phyloP scores from a whole-genome alignment of 2,888 invertebrate species.

The Odontothrips loti region DNA sequence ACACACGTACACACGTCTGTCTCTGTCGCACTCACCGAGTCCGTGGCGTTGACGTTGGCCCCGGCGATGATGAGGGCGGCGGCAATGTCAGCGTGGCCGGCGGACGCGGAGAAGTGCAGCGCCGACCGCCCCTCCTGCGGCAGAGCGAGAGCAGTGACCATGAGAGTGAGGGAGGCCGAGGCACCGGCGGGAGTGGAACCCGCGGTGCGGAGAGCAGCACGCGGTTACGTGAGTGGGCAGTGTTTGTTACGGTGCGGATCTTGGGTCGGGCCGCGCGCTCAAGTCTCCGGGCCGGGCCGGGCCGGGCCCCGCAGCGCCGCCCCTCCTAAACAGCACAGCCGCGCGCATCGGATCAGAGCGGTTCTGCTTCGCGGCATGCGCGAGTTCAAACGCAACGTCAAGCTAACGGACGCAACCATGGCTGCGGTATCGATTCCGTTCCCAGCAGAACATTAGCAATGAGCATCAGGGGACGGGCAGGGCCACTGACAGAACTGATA shows the following conservation, averaged over 20 bases:
- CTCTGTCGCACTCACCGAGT: constrained; percentile 48
- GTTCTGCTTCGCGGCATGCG: too few species aligned
- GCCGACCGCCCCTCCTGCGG: constrained; percentile 50
- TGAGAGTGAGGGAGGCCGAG: too few species aligned
- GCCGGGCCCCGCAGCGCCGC: background rate
- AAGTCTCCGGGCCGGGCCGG: background rate
- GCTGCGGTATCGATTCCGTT: too few species aligned
- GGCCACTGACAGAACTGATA: too few species aligned
- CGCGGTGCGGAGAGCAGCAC: background rate
- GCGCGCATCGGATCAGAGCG: too few species aligned
- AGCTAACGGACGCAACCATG: too few species aligned
- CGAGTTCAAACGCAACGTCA: too few species aligned
- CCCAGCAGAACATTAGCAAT: too few species aligned
- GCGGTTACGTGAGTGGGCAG: background rate
- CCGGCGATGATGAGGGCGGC: constrained; percentile 50
- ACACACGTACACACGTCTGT: background rate
- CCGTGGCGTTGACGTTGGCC: constrained; percentile 50
- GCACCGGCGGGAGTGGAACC: background rate
- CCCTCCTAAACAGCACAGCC: background rate
- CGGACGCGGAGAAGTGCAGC: constrained; percentile 54
- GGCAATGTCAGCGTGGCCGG: constrained; percentile 52
- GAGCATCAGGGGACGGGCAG: too few species aligned
- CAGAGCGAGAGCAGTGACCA: background rate
- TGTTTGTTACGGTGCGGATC: too few species aligned
- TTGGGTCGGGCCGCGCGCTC: background rate